Base-by-base conservation (phyloP, 2,797 vertebrate genomes). In the Premnoplex brunnescens region DNA sequence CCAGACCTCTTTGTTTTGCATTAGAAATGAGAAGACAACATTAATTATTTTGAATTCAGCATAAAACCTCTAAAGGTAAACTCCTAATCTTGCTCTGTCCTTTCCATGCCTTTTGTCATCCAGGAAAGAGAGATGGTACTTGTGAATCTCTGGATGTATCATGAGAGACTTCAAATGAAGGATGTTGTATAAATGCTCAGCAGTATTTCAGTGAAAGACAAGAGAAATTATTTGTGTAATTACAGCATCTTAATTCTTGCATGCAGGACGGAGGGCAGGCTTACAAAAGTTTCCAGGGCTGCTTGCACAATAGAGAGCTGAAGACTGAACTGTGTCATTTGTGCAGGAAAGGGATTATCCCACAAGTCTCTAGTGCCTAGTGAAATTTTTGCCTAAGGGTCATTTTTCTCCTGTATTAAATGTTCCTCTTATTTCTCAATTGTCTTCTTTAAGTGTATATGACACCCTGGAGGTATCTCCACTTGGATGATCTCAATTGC, bases 301-400 rank as follows among this genome's bases (percentile, higher is more conserved):
- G 63, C 63, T 90, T 74, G 37, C 51, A 26, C 44, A 85, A 37
- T 11, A 59, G 52, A 30, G 46, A 87, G 26, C 56, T 74, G 76
- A 84, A 88, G 36, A 77, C 56, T 60, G 58, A 85, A 52, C 60
- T 9, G 0, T 2, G 3, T 60, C 26, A 63, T 67, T 86, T 85
- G 68, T 58, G 68, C 39, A 58, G 71, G 60, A 94, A 83, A 88
- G 34, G 30, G 66, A 60, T 81, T 81, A 82, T 81, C 30, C 51
- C 71, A 68, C 51, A 49, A 79, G 36, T 67, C 67, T 84, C 56
- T 59, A 93, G 56, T 0, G 16, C 56, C 75, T 83, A 67, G 69
- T 66, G 79, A 94, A 80, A 66, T 85, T 85, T 85, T 92, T 64
- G 82, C 91, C 88, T 91, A 82, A 86, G 85, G 94, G 69, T 88